Percentiles rank a stretch among this genome's conserved stretches.
Conservation (phyloP, 1,140 invertebrate genomes). For the Lepidostoma basale region DNA sequence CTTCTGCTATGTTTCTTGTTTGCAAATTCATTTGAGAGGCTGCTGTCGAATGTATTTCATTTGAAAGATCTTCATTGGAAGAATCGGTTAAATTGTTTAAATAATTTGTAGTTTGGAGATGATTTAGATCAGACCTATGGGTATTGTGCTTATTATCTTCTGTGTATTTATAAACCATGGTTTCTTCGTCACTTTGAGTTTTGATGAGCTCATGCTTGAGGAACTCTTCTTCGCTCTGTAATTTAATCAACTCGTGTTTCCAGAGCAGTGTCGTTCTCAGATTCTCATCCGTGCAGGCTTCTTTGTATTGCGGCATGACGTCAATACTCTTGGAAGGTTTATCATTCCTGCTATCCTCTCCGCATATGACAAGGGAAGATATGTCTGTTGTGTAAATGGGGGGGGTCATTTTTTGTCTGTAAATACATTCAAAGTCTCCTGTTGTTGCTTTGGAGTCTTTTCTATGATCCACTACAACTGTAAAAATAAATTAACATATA, state of each 20-base stretch:
- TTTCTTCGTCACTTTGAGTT: conserved; percentile 13
- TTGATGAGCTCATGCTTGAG: conserved; percentile 5
- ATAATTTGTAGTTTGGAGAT: too few species aligned
- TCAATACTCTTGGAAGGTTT: not conserved
- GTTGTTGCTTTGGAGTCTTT: conserved; percentile 58
- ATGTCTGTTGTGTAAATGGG: conserved; percentile 46
- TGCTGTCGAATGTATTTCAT: too few species aligned
- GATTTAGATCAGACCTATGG: too few species aligned
- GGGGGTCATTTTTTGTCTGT: conserved; percentile 52
- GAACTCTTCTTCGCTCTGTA: conserved; percentile 6
- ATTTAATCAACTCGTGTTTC: conserved; percentile 12
- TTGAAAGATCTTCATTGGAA: too few species aligned
- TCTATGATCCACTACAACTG: conserved; percentile 65
- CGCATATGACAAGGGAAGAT: conserved; percentile 16
- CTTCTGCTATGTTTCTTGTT: too few species aligned
- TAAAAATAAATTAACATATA: conserved; percentile 43
- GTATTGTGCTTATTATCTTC: not conserved
- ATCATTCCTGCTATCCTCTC: not conserved
- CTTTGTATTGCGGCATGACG: not conserved
- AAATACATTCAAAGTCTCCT: conserved; percentile 64
- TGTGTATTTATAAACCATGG: not conserved
- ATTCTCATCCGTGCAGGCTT: not conserved
- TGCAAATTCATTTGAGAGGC: too few species aligned
- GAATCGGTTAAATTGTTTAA: too few species aligned
- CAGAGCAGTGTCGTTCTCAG: conserved; percentile 1